Conservation (phyloP, 2,888 invertebrate genomes). For the Hemicrepidius hirtus region DNA sequence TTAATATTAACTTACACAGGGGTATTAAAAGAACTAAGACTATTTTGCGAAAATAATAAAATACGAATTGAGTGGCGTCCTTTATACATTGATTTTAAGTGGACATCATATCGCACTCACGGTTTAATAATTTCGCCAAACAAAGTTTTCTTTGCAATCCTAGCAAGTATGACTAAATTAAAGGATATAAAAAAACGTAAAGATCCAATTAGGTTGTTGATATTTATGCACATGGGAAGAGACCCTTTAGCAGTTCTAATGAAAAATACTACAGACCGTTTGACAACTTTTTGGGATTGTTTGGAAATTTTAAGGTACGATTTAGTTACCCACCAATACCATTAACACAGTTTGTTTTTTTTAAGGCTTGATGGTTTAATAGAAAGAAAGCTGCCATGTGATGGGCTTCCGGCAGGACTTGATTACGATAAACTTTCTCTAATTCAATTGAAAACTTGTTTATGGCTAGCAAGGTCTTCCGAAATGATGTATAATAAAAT, state of each 20-base stretch:
- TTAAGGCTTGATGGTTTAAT: constrained; percentile 55
- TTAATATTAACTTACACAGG: constrained; percentile 64
- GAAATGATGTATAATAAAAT: constrained; percentile 64
- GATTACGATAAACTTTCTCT: constrained; percentile 64
- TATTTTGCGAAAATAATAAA: constrained; percentile 60
- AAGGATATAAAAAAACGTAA: constrained; percentile 59
- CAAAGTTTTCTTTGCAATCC: constrained; percentile 61
- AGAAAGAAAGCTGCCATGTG: constrained; percentile 65
- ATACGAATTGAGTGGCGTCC: constrained; percentile 61
- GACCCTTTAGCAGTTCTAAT: constrained; percentile 64
- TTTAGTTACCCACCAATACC: background rate
- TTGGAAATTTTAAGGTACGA: constrained; percentile 67
- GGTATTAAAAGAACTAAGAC: constrained; percentile 63
- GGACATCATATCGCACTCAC: constrained; percentile 61
- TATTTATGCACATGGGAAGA: constrained; percentile 61
- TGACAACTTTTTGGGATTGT: constrained; percentile 67
- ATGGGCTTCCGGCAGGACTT: constrained; percentile 60
- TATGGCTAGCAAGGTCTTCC: constrained; percentile 64
- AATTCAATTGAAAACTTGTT: constrained; percentile 63
- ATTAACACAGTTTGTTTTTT: background rate
- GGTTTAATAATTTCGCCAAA: constrained; percentile 65
- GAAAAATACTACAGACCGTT: constrained; percentile 61
- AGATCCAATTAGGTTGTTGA: constrained; percentile 59
- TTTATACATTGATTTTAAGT: constrained; percentile 64
- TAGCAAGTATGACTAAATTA: constrained; percentile 62